A percentile compares a stretch with the other conserved stretches of the same genome.
These are phyloP conservation scores for Agriopis marginaria DNA, from an alignment of 2,888 invertebrate genomes.

Conservation along the genomic window DNA sequence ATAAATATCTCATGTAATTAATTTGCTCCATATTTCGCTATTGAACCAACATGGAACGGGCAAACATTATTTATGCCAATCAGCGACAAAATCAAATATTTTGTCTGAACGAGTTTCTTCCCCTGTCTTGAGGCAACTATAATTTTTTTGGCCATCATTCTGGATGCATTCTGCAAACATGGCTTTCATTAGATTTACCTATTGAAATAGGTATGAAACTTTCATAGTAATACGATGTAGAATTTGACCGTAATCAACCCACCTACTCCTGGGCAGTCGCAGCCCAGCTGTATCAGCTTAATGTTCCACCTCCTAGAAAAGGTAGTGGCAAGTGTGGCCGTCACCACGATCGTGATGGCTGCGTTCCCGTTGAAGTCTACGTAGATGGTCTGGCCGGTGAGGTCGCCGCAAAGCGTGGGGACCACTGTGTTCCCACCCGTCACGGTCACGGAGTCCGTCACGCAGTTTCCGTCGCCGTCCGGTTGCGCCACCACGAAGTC, in stretches of 20 bases:
- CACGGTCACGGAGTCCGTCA: conserved; percentile 89
- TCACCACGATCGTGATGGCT: conserved; percentile 89
- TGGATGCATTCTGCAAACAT: no score
- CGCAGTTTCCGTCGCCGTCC: conserved; percentile 90
- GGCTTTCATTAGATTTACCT: not conserved
- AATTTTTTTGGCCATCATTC: no score
- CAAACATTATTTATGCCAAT: no score
- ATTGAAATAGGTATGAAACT: not conserved
- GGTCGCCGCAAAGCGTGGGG: conserved; percentile 92
- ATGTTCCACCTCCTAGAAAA: conserved; percentile 92
- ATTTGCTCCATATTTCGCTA: no score
- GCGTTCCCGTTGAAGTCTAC: conserved; percentile 90
- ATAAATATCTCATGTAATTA: not conserved
- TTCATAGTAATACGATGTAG: not conserved
- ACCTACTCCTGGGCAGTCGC: conserved; percentile 90
- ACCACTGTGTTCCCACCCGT: conserved; percentile 89
- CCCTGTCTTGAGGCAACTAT: no score
- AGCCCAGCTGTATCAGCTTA: conserved; percentile 90
- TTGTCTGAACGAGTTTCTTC: no score
- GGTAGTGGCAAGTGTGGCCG: conserved; percentile 86
- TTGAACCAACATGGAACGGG: no score
- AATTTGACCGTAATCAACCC: conserved; percentile 38
- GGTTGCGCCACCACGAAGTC: conserved; percentile 91
- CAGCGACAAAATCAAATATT: no score
- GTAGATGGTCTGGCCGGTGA: conserved; percentile 92